Evolutionary conservation across 2,113 vertebrate species (phyloP), one percentile per base, ranked within the genome.

Genomic region (Dromas ardeola): DNA sequence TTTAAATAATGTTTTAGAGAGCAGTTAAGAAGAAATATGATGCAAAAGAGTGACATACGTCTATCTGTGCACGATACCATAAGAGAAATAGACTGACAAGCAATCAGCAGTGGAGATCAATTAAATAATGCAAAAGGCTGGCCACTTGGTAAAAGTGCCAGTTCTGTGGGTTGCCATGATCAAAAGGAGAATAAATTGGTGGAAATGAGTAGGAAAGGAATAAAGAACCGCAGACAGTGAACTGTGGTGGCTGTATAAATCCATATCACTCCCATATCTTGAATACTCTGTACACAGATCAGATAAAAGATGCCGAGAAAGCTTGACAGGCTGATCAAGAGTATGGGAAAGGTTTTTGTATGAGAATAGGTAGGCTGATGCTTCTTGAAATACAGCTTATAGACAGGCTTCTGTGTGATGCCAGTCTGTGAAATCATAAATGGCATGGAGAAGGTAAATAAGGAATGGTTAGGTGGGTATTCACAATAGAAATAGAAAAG

Each of bases 141-240:
- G 27, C 21, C 76, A 43, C 30, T 3, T 21, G 5, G 82, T 47
- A 29, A 77, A 90, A 88, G 69, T 66, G 69, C 71, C 67, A 50
- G 4, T 36, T 93, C 79, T 86, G 53, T 36, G 71, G 13, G 49
- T 56, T 76, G 53, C 62, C 7, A 4, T 88, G 80, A 92, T 92
- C 86, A 88, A 73, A 86, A 70, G 80, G 63, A 36, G 87, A 87
- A 90, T 9, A 93, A 17, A 86, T 90, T 81, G 91, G 67, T 95
- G 53, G 82, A 86, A 95, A 86, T 92, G 4, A 86, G 83, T 73
- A 53, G 79, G 71, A 83, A 90, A 65, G 36, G 26, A 76, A 42
- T 82, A 52, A 65, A 72, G 74, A 88, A 69, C 15, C n/a, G 3
- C 27, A 55, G 30, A 25, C 10, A 40, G 29, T 47, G 77, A 92